Base-by-base conservation (phyloP, 2,888 invertebrate species). In the Chirona hameri region DNA sequence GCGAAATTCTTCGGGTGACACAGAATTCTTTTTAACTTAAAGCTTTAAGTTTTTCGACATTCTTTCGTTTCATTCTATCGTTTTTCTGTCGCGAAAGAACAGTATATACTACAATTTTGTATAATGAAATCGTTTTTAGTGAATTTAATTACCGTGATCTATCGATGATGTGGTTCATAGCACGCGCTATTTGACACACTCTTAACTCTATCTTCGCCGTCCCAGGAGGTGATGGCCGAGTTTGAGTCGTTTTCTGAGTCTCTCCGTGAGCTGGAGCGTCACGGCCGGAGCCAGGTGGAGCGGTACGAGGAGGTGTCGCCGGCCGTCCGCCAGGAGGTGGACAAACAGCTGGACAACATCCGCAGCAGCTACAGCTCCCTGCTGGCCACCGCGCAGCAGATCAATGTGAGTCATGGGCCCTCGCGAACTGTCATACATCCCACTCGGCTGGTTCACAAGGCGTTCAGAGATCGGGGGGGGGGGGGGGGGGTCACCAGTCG, bases 341-440 rank as follows among this genome's bases (percentile, higher is more conserved):
- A 94, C 81, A 93, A 93, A 65, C 97, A 98, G 87, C 88, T 97
- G 82, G 93, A 92, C 86, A 97, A 97, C 87, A 95, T 98, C 0
- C 95, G 95, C 86, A 97, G 97, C 82, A 97, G 97, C 87, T 97
- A 98, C 87, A 93, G 95, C 87, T 95, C 96, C 0, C 89, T 98
- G 15, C 88, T 97, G 69, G 93, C 94, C 83, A 97, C 97, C 0
- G 97, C 97, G 0, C 88, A 95, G 79, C 97, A 98, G 88, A 98
- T 98, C 84, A 94, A 76, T 24, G 76, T 76, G 3, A 31, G 72
- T 72, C 2, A 18, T 29, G n/a, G n/a, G n/a, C n/a, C n/a, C 31
- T 14, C 24, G 24, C 21, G 60, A 1, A 52, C 52, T 52, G 52
- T 52, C 18, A 18, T 39, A 7, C 39, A 2, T 39, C 39, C 39